Conservation (phyloP, 2,888 invertebrate species). For the Lithodes maja region DNA sequence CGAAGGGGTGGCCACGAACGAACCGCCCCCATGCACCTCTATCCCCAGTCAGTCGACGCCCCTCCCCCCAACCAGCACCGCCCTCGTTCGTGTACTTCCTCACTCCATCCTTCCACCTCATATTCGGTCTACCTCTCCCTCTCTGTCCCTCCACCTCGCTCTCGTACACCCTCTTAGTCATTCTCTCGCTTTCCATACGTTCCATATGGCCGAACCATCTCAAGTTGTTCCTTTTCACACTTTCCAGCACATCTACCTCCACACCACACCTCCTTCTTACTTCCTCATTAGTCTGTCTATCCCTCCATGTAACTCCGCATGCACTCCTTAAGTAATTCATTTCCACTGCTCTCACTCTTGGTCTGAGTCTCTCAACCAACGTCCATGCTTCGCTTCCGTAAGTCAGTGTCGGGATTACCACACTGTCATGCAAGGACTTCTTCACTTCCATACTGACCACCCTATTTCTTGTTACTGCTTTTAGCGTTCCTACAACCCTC, state of each 20-base stretch:
- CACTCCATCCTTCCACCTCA: not conserved
- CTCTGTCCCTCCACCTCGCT: not conserved
- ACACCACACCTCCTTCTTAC: not conserved
- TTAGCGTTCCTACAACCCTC: not conserved
- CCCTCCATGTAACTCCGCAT: not conserved
- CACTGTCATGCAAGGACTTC: not conserved
- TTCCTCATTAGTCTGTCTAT: not conserved
- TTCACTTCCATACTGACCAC: not conserved
- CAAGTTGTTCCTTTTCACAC: not conserved
- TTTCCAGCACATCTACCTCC: not conserved
- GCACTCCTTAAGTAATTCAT: not conserved
- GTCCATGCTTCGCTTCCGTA: not conserved
- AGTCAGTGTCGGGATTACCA: not conserved
- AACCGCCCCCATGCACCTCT: not conserved
- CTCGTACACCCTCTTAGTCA: not conserved
- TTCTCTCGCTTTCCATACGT: not conserved
- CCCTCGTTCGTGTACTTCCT: not conserved
- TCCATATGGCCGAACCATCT: not conserved
- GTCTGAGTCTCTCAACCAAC: not conserved
- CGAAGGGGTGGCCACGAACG: not conserved
- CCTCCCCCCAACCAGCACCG: not conserved
- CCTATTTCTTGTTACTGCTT: not conserved
- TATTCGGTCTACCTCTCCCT: not conserved
- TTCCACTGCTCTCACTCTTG: constrained; percentile 1
- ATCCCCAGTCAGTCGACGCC: not conserved